phyloP scores from a whole-genome alignment of 2,113 vertebrate species.

The Corythornis madagascariensis region DNA sequence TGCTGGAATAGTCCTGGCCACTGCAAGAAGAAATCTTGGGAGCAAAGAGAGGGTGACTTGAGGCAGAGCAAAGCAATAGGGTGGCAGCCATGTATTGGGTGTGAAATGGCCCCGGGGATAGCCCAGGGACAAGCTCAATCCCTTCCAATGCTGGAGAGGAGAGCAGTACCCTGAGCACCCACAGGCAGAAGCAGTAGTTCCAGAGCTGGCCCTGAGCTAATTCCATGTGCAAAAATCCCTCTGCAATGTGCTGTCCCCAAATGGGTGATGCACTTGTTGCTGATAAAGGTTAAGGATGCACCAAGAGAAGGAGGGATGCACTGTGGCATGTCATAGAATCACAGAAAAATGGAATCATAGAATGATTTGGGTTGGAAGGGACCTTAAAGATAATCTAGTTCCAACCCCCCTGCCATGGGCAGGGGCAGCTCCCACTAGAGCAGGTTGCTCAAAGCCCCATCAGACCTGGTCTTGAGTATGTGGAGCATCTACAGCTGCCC shows the following conservation, averaged over 20 bases:
- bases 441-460: background rate
- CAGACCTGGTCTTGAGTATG: background rate
- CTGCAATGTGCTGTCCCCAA: background rate
- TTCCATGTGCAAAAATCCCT: background rate
- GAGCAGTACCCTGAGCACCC: background rate
- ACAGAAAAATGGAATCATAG: background rate
- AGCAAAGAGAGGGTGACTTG: background rate
- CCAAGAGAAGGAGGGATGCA: background rate
- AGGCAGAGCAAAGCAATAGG: background rate
- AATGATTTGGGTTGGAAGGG: background rate
- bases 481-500: no score
- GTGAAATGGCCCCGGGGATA: background rate
- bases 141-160: background rate
- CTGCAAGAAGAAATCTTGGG: background rate
- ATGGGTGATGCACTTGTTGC: fast-evolving
- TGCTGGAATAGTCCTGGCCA: no score
- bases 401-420: background rate
- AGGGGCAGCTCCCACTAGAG: background rate
- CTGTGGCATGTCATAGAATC: background rate
- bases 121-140: background rate
- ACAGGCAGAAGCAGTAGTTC: background rate
- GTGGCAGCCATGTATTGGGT: fast-evolving
- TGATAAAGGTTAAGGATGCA: background rate
- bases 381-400: background rate
- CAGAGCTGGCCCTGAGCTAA: background rate